These are phyloP conservation scores for Apodemia zela DNA, from an alignment of 2,888 invertebrate genomes.

Conservation along the genomic window DNA sequence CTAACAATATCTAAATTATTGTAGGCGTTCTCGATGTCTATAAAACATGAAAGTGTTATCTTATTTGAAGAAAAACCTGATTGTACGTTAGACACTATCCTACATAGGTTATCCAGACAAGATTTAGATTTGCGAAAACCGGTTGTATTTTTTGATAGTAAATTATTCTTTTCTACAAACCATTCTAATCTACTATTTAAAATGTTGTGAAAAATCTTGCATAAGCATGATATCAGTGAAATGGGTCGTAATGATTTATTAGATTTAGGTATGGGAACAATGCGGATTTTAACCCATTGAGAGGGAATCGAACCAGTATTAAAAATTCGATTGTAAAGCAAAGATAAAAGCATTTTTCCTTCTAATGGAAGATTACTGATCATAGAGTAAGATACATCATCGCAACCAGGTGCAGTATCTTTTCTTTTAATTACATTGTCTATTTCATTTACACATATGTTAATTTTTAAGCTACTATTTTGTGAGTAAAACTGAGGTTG, in stretches of 20 bases:
- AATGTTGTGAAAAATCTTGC: conserved; percentile 32
- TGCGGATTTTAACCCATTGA: conserved; percentile 24
- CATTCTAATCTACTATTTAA: conserved; percentile 31
- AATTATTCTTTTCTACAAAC: conserved; percentile 27
- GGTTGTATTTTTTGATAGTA: conserved; percentile 21
- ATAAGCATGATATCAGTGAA: conserved; percentile 29
- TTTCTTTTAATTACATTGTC: conserved; percentile 23
- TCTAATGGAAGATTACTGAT: conserved; percentile 22
- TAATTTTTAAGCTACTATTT: conserved; percentile 18
- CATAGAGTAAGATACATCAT: conserved; percentile 29
- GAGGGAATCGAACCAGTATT: conserved; percentile 18
- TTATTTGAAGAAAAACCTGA: conserved; percentile 29
- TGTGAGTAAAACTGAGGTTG: conserved; percentile 19
- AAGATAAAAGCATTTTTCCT: conserved; percentile 23
- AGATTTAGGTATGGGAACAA: conserved; percentile 24
- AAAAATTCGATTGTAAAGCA: conserved; percentile 24
- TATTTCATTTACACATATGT: conserved; percentile 23
- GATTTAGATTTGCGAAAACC: conserved; percentile 29
- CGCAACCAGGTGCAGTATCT: conserved; percentile 27
- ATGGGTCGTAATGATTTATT: conserved; percentile 23
- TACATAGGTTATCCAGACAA: conserved; percentile 25
- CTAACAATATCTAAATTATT: conserved; percentile 21
- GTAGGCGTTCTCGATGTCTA: conserved; percentile 31
- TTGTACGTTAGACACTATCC: conserved; percentile 25
- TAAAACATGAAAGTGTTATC: conserved; percentile 32